Conservation (phyloP, 2,888 invertebrate species). For the Platynereis dumerilii region DNA sequence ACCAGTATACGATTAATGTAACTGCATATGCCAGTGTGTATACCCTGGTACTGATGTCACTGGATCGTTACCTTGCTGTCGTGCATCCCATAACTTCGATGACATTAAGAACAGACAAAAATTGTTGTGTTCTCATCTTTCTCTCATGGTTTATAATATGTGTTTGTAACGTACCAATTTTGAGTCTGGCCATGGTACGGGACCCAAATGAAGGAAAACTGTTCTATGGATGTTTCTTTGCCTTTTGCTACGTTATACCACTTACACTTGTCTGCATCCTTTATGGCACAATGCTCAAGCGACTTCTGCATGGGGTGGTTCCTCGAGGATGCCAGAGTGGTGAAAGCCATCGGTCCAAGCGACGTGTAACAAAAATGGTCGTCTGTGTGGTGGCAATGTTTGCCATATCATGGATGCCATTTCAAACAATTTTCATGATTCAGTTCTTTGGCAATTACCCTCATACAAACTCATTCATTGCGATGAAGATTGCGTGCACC, state of each 20-base stretch:
- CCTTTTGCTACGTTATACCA: constrained; percentile 87
- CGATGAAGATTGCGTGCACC: constrained; percentile 58
- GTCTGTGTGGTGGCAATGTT: no score
- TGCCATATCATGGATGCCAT: no score
- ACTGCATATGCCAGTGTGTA: constrained; percentile 93
- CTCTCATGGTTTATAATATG: constrained; percentile 81
- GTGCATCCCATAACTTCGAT: constrained; percentile 90
- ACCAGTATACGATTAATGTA: constrained; percentile 89
- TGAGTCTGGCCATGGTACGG: constrained; percentile 39
- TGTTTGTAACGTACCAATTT: constrained; percentile 53
- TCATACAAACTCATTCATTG: no score
- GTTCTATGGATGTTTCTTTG: constrained; percentile 69
- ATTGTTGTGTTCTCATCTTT: constrained; percentile 80
- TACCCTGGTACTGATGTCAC: constrained; percentile 90
- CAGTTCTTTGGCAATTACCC: no score
- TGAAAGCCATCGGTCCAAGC: constrained; percentile 83
- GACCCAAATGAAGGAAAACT: constrained; percentile 20
- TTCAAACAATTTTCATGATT: no score
- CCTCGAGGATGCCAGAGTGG: constrained; percentile 75
- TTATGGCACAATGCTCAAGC: constrained; percentile 87
- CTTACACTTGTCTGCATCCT: constrained; percentile 84
- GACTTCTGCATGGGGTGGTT: constrained; percentile 80
- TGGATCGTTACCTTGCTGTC: constrained; percentile 89
- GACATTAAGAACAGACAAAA: constrained; percentile 76
- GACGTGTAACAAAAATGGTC: no score